These are phyloP conservation scores for Drosophila murphyi DNA, from an alignment of 1,140 invertebrate species.

Conservation along the genomic window DNA sequence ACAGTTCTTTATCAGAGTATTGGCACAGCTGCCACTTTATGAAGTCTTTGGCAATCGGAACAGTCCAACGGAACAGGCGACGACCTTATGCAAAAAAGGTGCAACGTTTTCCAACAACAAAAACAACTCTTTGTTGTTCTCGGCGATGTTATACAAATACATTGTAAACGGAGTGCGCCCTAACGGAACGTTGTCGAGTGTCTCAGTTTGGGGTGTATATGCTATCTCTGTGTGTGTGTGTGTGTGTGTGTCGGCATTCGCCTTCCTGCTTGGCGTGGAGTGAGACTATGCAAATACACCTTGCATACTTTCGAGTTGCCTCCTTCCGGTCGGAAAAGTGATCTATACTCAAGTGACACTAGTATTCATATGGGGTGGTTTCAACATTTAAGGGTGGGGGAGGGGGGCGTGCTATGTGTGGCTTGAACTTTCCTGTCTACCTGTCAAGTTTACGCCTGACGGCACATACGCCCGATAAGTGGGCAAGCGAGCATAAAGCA, in stretches of 20 bases:
- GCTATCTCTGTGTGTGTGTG: neutral
- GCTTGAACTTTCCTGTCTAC: slow-evolving; percentile 64
- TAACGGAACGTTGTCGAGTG: slow-evolving; percentile 61
- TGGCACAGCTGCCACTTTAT: slow-evolving; percentile 69
- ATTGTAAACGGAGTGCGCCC: slow-evolving; percentile 42
- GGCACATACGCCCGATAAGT: slow-evolving; percentile 60
- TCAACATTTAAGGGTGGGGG: slow-evolving; percentile 4
- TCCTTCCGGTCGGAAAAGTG: slow-evolving; percentile 73
- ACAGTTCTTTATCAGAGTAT: slow-evolving; percentile 39
- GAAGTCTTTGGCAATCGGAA: slow-evolving; percentile 26
- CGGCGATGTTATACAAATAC: slow-evolving; percentile 55
- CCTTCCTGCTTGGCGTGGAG: slow-evolving; percentile 42
- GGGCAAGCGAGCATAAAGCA: slow-evolving; percentile 40
- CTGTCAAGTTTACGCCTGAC: slow-evolving; percentile 81
- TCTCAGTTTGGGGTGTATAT: slow-evolving; percentile 19
- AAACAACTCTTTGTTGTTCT: slow-evolving; percentile 75
- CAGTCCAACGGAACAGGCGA: slow-evolving; percentile 41
- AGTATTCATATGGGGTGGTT: slow-evolving; percentile 50
- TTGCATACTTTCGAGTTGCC: slow-evolving; percentile 53
- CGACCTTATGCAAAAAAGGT: slow-evolving; percentile 77
- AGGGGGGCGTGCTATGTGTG: slow-evolving; percentile 5
- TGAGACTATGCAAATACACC: slow-evolving; percentile 76
- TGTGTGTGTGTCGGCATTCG: slow-evolving; percentile 59
- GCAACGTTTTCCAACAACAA: slow-evolving; percentile 76
- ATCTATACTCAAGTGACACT: slow-evolving; percentile 55